Percentiles rank a stretch among this genome's conserved stretches.
Conservation (phyloP, 2,113 vertebrate species). For the Brienomyrus brachyistius region DNA sequence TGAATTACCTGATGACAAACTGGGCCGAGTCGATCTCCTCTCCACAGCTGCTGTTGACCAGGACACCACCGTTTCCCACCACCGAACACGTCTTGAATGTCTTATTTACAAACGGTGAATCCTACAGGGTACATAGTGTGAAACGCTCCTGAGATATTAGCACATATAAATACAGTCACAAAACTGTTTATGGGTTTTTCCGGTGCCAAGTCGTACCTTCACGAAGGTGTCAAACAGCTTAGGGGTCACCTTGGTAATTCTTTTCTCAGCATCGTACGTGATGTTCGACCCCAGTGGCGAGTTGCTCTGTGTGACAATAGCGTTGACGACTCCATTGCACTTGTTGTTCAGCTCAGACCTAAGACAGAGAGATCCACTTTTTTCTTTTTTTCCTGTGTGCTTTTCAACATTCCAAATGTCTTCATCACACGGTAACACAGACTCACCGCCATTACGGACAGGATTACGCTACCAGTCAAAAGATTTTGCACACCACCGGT, state of each 20-base stretch:
- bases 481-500: too few relatives aligned
- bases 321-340: constrained; percentile 49
- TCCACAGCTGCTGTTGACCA: constrained; percentile 61
- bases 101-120: constrained; percentile 48
- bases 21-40: constrained; percentile 53
- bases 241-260: constrained; percentile 42
- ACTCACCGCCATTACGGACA: not conserved
- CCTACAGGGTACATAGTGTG: constrained; percentile 34
- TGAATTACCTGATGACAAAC: constrained; percentile 59
- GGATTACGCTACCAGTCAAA: not conserved
- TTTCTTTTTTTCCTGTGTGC: not conserved
- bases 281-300: constrained; percentile 52
- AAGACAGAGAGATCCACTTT: not conserved
- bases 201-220: constrained; percentile 41
- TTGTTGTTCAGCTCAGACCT: constrained; percentile 47
- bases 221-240: constrained; percentile 52
- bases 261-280: constrained; percentile 55
- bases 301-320: constrained; percentile 57
- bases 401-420: not conserved
- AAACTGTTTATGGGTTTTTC: not conserved
- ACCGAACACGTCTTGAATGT: constrained; percentile 53
- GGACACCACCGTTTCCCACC: constrained; percentile 64
- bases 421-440: not conserved
- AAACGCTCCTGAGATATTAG: not conserved
- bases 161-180: not conserved